Percentiles rank a stretch among this genome's conserved stretches.
Conservation (phyloP, 2,113 vertebrate species). For the Conger conger region DNA sequence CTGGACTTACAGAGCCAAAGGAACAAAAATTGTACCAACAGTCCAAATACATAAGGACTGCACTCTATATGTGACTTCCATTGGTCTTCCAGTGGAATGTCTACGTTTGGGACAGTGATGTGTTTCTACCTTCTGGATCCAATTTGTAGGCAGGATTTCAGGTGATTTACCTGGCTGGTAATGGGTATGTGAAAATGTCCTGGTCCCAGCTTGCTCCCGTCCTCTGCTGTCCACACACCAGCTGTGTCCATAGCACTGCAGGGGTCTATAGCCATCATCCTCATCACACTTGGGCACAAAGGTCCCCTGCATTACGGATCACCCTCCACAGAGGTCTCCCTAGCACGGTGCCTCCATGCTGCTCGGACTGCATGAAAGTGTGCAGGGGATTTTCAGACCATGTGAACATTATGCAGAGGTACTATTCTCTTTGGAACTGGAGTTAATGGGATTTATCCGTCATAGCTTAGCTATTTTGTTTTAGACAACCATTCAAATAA, state of each 20-base stretch:
- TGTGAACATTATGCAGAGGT: no score
- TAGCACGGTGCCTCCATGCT: constrained; percentile 55
- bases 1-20: no score
- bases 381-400: constrained; percentile 40
- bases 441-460: no score
- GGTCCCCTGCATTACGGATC: constrained; percentile 42
- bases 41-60: no score
- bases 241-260: constrained; percentile 82
- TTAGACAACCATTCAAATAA: no score
- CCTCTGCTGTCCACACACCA: constrained; percentile 79
- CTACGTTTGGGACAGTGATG: neutral
- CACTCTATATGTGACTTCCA: no score
- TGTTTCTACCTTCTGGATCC: neutral
- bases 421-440: no score
- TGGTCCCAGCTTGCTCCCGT: constrained; percentile 75
- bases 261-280: constrained; percentile 68
- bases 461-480: no score
- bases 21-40: no score
- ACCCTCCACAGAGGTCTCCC: constrained; percentile 37
- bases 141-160: neutral
- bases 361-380: constrained; percentile 66
- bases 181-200: constrained; percentile 62
- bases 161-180: constrained; percentile 64
- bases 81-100: no score
- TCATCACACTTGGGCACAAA: constrained; percentile 77